phyloP scores from a whole-genome alignment of 2,113 vertebrate species.

The Apodemus speciosus region DNA sequence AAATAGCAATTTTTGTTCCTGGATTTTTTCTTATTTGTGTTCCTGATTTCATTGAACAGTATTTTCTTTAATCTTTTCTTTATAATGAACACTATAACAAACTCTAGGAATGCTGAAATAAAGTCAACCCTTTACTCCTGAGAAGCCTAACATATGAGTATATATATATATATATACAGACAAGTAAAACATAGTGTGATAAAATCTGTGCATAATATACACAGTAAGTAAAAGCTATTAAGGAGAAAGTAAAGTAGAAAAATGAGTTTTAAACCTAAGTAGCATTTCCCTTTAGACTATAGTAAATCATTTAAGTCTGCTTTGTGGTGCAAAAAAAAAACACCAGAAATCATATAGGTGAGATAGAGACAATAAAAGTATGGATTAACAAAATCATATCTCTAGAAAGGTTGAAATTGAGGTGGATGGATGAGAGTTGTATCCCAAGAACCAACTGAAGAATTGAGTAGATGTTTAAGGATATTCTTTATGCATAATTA shows the following conservation, averaged over 20 bases:
- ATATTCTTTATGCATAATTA: not conserved
- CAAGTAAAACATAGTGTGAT: not conserved
- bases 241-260: not conserved
- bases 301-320: not conserved
- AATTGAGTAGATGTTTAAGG: not conserved
- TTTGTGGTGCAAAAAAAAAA: not conserved
- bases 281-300: not conserved
- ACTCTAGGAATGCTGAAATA: not conserved
- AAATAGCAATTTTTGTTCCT: constrained; percentile 17
- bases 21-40: not conserved
- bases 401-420: not conserved
- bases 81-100: not conserved
- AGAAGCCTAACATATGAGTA: not conserved
- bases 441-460: not conserved
- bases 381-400: not conserved
- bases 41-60: not conserved
- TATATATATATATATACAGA: not conserved
- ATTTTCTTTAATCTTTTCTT: not conserved
- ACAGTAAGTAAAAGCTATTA: not conserved
- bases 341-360: not conserved
- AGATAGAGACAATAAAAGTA: not conserved
- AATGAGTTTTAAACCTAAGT: not conserved
- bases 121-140: not conserved
- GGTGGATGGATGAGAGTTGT: not conserved
- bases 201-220: not conserved